Percentiles rank a stretch among this genome's conserved stretches.
Evolutionary conservation across 2,113 vertebrate species (phyloP).

Genomic region (Sarotherodon lohbergeri): DNA sequence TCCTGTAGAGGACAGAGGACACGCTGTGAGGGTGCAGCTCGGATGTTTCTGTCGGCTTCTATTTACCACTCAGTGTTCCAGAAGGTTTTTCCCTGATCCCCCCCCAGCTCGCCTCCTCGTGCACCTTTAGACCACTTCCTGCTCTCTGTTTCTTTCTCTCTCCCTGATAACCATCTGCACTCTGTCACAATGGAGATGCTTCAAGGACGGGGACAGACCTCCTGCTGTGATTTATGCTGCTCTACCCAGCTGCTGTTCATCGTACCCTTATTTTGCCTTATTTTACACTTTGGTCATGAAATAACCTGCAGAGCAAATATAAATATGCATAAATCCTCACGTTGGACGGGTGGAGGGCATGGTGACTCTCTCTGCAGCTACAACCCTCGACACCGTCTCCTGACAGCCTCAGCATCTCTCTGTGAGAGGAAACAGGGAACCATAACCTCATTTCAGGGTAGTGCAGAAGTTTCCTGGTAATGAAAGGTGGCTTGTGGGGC

Average conservation of each 20-base stretch:
- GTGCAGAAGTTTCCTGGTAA: neutral
- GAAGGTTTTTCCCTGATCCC: neutral
- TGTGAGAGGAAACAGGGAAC: neutral
- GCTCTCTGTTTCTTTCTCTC: neutral
- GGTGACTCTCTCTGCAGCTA: neutral
- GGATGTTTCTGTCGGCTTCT: too few species aligned
- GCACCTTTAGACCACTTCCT: neutral
- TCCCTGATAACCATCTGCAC: neutral
- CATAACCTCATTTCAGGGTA: neutral
- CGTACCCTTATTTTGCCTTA: neutral
- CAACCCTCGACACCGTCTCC: neutral
- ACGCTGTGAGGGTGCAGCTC: neutral
- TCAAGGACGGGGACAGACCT: rapidly evolving
- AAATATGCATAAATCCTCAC: rapidly evolving
- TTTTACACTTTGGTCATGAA: neutral
- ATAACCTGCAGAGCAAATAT: neutral
- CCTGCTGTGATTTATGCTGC: neutral
- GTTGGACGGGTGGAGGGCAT: neutral
- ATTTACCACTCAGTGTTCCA: rapidly evolving
- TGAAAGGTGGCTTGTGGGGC: neutral
- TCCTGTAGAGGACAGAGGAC: constrained; percentile 50
- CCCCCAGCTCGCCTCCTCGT: neutral
- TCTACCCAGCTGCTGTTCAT: neutral
- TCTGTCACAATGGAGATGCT: neutral
- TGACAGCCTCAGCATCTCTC: neutral